A percentile compares a stretch with the other conserved stretches of the same genome.
These are phyloP conservation scores for Syngnathus scovelli DNA, from an alignment of 2,113 vertebrate species.

Conservation along the genomic window DNA sequence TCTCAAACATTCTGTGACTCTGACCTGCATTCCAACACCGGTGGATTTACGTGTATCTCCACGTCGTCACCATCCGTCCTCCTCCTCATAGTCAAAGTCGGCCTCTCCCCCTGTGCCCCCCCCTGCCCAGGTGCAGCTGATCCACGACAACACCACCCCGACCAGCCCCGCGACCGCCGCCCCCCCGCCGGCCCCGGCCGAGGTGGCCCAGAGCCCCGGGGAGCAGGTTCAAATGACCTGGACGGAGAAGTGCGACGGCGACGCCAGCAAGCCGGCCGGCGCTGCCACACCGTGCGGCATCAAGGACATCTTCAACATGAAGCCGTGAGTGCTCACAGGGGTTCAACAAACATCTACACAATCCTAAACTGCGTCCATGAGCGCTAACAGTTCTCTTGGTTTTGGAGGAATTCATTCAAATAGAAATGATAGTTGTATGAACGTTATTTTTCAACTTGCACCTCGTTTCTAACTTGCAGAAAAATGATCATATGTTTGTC, in stretches of 20 bases:
- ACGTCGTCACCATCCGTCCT: constrained; percentile 32
- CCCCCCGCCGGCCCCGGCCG: constrained; percentile 78
- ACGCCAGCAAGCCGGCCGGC: constrained; percentile 85
- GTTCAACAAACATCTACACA: neutral
- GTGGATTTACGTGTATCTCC: constrained; percentile 48
- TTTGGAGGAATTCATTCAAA: no score
- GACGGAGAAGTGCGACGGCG: constrained; percentile 89
- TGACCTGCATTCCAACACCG: constrained; percentile 32
- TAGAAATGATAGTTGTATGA: no score
- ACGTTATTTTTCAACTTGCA: no score
- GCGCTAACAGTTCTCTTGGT: no score
- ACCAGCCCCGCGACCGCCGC: constrained; percentile 78
- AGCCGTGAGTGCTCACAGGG: constrained; percentile 80
- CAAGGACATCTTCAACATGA: constrained; percentile 99
- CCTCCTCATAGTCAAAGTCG: constrained; percentile 60
- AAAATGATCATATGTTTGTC: no score
- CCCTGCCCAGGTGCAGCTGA: constrained; percentile 86
- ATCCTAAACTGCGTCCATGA: no score
- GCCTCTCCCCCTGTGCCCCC: constrained; percentile 68
- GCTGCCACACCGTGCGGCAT: constrained; percentile 86
- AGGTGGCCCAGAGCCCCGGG: constrained; percentile 77
- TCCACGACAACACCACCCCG: constrained; percentile 87
- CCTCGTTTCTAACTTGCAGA: no score
- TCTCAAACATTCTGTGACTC: constrained; percentile 19
- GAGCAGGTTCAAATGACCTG: constrained; percentile 96